A percentile compares a stretch with the other conserved stretches of the same genome.
Conservation (phyloP, 2,797 vertebrate species). For the Heterohyrax brucei region DNA sequence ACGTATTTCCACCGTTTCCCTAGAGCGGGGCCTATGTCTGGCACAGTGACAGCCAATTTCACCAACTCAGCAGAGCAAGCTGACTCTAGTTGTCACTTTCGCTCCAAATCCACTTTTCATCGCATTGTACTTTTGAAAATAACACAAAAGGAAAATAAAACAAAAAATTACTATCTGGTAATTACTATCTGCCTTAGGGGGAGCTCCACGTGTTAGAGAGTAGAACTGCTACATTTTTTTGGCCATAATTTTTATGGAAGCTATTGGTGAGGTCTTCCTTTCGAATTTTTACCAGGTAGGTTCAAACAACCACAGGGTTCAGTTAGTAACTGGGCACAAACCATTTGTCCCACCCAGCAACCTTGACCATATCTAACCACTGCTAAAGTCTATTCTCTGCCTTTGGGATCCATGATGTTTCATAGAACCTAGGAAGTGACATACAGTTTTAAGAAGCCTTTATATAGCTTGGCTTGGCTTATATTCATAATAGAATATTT, state of each 20-base stretch:
- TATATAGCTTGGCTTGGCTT: too few relatives aligned
- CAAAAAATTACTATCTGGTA: neutral
- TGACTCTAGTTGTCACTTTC: neutral
- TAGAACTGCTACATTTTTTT: neutral
- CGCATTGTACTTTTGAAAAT: neutral
- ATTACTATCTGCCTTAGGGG: neutral
- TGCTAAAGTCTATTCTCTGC: neutral
- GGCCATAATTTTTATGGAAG: neutral
- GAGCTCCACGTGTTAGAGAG: neutral
- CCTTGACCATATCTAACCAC: neutral
- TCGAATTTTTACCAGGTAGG: neutral
- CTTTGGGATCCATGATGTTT: neutral
- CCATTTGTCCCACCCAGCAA: neutral
- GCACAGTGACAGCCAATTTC: neutral
- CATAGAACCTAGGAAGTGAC: neutral
- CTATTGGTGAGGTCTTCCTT: neutral
- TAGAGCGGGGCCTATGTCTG: slow-evolving; percentile 38
- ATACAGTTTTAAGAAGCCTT: neutral
- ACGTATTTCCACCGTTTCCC: neutral
- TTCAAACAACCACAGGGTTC: neutral
- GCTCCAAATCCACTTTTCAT: neutral
- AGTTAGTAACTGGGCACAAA: neutral
- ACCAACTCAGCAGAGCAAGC: neutral
- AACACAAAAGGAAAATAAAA: neutral
- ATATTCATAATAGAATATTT: neutral